Percentiles rank a stretch among this genome's conserved stretches.
These are phyloP conservation scores for Ramphastos sulfuratus DNA, from an alignment of 2,113 vertebrate genomes.

Conservation along the genomic window DNA sequence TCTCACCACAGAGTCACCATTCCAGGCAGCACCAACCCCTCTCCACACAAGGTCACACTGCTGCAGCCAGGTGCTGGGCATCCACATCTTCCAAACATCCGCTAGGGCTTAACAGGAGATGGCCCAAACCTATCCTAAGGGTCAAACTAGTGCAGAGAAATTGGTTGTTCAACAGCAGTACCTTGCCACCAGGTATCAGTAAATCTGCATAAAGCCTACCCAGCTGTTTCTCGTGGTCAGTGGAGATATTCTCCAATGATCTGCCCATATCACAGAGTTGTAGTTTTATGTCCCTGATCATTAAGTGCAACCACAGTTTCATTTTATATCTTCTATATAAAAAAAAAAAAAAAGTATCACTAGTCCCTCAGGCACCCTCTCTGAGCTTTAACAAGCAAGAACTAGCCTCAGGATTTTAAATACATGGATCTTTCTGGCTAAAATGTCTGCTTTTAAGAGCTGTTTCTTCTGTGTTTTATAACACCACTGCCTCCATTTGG, in stretches of 20 bases:
- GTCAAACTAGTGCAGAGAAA: neutral
- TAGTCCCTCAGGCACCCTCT: neutral
- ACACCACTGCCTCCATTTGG: neutral
- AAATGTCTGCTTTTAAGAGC: neutral
- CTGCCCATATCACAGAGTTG: neutral
- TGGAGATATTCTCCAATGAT: neutral
- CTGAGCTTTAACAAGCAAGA: constrained; percentile 24
- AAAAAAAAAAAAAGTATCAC: neutral
- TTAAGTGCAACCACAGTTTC: neutral
- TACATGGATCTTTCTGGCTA: neutral
- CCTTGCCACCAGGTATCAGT: neutral
- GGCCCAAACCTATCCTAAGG: neutral
- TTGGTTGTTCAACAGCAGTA: neutral
- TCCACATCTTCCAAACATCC: neutral
- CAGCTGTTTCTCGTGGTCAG: neutral
- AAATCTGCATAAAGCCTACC: constrained; percentile 27
- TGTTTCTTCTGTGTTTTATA: neutral
- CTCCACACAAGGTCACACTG: fast-evolving
- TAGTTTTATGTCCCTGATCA: neutral
- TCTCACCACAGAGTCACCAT: fast-evolving
- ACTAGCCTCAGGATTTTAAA: neutral
- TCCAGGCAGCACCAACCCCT: fast-evolving
- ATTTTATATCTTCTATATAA: neutral
- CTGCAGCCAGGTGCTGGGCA: neutral
- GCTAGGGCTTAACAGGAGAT: neutral